Base-by-base conservation (phyloP, 2,797 vertebrate species). In the Podargus strigoides region DNA sequence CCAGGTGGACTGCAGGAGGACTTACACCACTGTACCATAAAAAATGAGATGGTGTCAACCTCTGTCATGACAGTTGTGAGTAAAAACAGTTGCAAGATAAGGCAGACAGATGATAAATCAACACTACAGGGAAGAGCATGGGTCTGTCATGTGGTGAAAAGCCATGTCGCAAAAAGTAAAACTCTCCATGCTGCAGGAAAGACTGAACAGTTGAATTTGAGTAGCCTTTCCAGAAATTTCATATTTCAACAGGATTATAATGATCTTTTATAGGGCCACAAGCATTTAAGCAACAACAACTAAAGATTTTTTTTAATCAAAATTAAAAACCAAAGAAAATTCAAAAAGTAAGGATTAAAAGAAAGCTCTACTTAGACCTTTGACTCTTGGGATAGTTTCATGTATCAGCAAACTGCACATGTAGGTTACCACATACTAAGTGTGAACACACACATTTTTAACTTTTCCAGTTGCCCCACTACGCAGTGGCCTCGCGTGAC, bases 371-470 rank as follows among this genome's bases (percentile, higher is more conserved):
- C 42, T 62, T 68, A 52, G 36, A 84, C 52, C 12, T 79, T 82
- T 32, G 12, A 42, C 68, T 73, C 30, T 68, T 73, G 56, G 37
- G 10, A 46, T 44, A 79, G 49, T 50, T 70, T 79, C 47, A 49
- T 0, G 0, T 62, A 15, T 47, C 66, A 78, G 21, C 49, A 66
- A 78, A 64, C 27, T 70, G 41, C 9, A 26, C 0, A 0, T 13
- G 6, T 19, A 64, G 3, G 9, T 76, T 69, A 39, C 42, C 32
- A 56, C 6, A 50, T 8, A 37, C 7, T 39, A 16, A 0, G 0
- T 46, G 37, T 26, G 16, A 77, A 80, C 37, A 77, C 12, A 36
- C 10, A n/a, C 2, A 20, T 52, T 72, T 66, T 50, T 13, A 22
- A 37, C 11, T 64, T 79, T 73, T 63, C 37, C 32, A 26, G 59